phyloP scores from a whole-genome alignment of 23 tunicate species.

The Corella eumyota region DNA sequence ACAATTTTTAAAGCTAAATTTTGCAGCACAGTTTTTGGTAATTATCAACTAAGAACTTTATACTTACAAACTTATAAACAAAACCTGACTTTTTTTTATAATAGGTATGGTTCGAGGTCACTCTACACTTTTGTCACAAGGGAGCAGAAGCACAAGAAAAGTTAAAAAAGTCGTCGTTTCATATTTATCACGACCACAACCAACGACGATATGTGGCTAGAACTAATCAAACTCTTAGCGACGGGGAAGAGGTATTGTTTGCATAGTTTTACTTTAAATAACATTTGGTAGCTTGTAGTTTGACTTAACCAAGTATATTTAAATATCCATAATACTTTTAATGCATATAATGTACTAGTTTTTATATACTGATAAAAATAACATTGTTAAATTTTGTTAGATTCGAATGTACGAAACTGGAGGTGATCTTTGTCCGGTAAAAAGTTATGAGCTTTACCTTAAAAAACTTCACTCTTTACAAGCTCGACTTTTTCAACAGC shows the following conservation, averaged over 20 bases:
- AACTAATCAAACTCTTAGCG: constrained; percentile 9
- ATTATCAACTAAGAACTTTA: no score
- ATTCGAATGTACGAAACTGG: constrained; percentile 94
- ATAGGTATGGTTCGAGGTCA: constrained; percentile 97
- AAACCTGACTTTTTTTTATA: no score
- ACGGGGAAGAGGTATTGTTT: constrained; percentile 70
- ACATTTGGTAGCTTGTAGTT: no score
- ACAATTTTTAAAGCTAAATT: no score
- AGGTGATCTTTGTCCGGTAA: constrained; percentile 78
- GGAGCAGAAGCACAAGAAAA: constrained; percentile 92
- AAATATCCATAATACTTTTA: no score
- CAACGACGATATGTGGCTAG: constrained; percentile 63
- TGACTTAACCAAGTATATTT: no score
- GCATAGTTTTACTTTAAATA: no score
- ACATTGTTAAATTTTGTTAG: no score
- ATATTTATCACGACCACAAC: constrained; percentile 48
- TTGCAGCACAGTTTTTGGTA: no score
- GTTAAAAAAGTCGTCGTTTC: constrained; percentile 48
- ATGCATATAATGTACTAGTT: no score
- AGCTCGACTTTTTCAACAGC: constrained; percentile 84
- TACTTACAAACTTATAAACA: no score
- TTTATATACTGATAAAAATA: no score
- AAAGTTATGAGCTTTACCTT: constrained; percentile 67
- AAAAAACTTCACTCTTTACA: constrained; percentile 73
- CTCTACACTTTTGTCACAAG: constrained; percentile 87